Evolutionary conservation across 2,797 vertebrate genomes (phyloP).

Genomic region (Argya squamiceps): DNA sequence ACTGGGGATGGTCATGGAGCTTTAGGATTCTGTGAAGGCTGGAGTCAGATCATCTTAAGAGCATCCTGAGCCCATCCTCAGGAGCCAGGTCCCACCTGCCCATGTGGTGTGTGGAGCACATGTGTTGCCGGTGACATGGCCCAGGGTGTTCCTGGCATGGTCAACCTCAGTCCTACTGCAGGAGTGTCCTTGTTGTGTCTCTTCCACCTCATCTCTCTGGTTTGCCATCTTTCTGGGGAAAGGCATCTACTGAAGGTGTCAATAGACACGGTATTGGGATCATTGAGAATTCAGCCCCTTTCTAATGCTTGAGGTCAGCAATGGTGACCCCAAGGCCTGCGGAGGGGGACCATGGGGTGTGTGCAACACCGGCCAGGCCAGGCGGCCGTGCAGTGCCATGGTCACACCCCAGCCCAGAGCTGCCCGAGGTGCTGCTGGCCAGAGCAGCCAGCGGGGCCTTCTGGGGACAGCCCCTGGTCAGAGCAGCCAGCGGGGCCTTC

Average conservation of each 20-base stretch:
- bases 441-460: rapidly evolving
- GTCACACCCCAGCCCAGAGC: rapidly evolving
- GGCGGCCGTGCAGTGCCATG: rapidly evolving
- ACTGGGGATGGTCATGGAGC: neutral
- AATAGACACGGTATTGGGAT: rapidly evolving
- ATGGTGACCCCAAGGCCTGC: neutral
- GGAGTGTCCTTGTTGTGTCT: neutral
- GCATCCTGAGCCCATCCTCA: neutral
- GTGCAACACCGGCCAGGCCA: rapidly evolving
- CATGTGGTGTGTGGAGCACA: rapidly evolving
- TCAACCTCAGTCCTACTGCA: neutral
- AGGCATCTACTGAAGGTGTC: rapidly evolving
- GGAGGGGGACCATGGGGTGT: rapidly evolving
- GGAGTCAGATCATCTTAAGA: neutral
- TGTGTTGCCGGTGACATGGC: rapidly evolving
- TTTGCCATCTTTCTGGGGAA: neutral
- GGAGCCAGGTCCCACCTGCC: rapidly evolving
- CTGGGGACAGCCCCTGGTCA: rapidly evolving
- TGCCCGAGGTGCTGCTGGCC: neutral
- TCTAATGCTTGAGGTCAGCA: neutral
- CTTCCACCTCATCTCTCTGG: neutral
- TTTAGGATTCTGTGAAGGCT: neutral
- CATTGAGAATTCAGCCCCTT: neutral
- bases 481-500: rapidly evolving
- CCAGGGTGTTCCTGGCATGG: neutral